These are phyloP conservation scores for Acarapis woodi DNA, from an alignment of 1,140 invertebrate genomes.

Conservation along the genomic window DNA sequence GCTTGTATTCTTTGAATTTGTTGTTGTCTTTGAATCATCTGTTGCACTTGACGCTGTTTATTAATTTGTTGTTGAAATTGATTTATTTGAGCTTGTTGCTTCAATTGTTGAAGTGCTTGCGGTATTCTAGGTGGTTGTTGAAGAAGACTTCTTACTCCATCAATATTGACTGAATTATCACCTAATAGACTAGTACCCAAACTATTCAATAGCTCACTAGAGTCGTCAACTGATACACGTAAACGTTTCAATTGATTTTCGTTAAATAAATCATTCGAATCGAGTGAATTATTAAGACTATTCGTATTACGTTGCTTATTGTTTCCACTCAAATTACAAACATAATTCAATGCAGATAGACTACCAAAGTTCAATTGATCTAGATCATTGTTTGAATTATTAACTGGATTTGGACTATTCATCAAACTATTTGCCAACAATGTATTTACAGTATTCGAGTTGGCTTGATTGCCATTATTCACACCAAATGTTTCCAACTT, in stretches of 20 bases:
- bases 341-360: no score
- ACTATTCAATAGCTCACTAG: neutral
- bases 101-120: neutral
- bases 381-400: no score
- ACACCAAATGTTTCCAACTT: neutral
- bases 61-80: neutral
- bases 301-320: no score
- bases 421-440: no score
- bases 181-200: neutral
- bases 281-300: neutral
- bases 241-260: neutral
- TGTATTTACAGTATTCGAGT: neutral
- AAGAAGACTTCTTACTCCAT: constrained; percentile 1
- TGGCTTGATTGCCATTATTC: neutral
- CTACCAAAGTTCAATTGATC: no score
- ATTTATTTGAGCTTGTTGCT: neutral
- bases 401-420: no score
- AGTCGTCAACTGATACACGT: neutral
- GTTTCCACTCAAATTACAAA: no score
- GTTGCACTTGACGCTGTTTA: neutral
- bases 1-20: neutral
- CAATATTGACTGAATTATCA: neutral
- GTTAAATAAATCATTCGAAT: no score
- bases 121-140: constrained; percentile 1
- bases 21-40: neutral